Evolutionary conservation across 2,888 invertebrate species (phyloP).

Genomic region (Pheosia gnoma): DNA sequence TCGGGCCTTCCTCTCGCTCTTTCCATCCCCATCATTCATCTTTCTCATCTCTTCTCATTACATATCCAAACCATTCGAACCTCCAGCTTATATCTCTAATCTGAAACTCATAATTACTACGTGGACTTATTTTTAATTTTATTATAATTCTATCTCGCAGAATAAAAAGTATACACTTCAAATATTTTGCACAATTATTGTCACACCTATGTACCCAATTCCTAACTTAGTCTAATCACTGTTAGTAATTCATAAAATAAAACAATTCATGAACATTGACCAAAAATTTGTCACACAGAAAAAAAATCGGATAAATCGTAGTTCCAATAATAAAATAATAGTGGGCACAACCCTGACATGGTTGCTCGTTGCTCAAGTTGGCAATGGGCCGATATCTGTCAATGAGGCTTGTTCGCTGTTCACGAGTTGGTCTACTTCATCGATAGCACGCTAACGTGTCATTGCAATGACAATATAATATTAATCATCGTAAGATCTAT

Average conservation of each 20-base stretch:
- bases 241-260: conserved; percentile 28
- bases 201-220: too few relatives aligned
- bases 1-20: too few relatives aligned
- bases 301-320: conserved; percentile 7
- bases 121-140: too few relatives aligned
- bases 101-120: too few relatives aligned
- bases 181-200: too few relatives aligned
- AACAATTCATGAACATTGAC: conserved; percentile 32
- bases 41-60: too few relatives aligned
- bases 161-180: too few relatives aligned
- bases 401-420: background rate
- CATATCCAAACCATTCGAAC: too few relatives aligned
- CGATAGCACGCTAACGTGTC: background rate
- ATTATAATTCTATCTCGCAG: too few relatives aligned
- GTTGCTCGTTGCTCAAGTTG: conserved; percentile 14
- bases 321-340: background rate
- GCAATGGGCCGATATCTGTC: conserved; percentile 27
- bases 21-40: too few relatives aligned
- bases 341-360: conserved; percentile 30
- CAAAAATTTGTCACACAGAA: conserved; percentile 16
- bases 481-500: background rate
- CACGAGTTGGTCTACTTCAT: background rate
- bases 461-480: background rate
- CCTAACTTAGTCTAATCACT: conserved; percentile 6
- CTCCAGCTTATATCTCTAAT: too few relatives aligned